Base-by-base conservation (phyloP, 92 coral and sea anemone species). In the Meandrina meandrites region DNA sequence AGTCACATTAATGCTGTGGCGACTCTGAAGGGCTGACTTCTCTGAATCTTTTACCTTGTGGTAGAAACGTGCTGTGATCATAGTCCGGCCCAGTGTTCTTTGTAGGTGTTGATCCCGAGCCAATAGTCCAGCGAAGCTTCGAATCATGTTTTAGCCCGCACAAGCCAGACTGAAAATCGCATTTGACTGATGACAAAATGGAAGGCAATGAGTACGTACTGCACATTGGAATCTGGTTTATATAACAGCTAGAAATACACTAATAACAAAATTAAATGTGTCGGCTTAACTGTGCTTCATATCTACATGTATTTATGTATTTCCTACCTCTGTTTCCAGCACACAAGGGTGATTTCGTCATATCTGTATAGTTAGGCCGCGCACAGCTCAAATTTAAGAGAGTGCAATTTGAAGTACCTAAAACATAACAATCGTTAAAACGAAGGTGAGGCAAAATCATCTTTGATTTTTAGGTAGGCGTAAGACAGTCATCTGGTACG, bases 51-150 rank as follows among this genome's bases (percentile, higher is more conserved):
- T 40, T 35, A 94, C 98, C 98, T 53, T 62, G 54, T 32, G 80
- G 70, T 32, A 76, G 40, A 79, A 92, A 68, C 14, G 93, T 89
- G 16, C 93, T 96, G 86, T 94, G 98, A 50, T 96, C 98, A 47
- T 81, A 90, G 71, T 73, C 50, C 31, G 98, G 98, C 2, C 98
- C 98, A 67, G 98, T 96, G 54, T 85, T 81, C 85, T 86, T 88
- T 14, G 98, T 92, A 13, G 98, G 94, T 40, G 96, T 96, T 12
- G 93, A 77, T 0, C 96, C 98, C 34, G 92, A 90, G 31, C 92
- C 76, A 32, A 87, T 71, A 32, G 75, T 81, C 98, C 98, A 96
- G 40, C 88, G 88, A 53, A 94, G 58, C 35, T 90, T 82, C 7
- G 89, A 89, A n/a, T 85, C 81, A 34, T 96, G 93, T 48, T 30